Percentiles rank a stretch among this genome's conserved stretches.
Conservation (phyloP, 2,888 invertebrate genomes). For the Spodoptera exigua region DNA sequence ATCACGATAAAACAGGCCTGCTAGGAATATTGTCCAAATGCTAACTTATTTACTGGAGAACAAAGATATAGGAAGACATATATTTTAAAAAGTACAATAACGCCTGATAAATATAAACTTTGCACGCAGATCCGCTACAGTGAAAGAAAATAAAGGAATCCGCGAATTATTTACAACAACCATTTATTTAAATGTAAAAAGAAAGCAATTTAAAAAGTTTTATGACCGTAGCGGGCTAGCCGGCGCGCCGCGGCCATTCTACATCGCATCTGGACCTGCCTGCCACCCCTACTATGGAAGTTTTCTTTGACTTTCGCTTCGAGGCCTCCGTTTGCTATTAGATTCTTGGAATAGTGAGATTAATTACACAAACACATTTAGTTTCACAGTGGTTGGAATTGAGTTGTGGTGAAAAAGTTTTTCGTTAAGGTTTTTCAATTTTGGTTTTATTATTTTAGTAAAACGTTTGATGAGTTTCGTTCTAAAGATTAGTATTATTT, state of each 20-base stretch:
- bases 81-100: conserved; percentile 31
- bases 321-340: conserved; percentile 23
- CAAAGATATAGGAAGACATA: too few relatives aligned
- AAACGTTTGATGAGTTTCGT: too few relatives aligned
- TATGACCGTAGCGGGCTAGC: conserved; percentile 37
- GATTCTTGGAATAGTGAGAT: conserved; percentile 42
- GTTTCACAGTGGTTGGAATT: conserved; percentile 11
- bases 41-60: too few relatives aligned
- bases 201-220: conserved; percentile 60
- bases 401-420: conserved; percentile 6
- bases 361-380: conserved; percentile 34
- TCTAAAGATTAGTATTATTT: too few relatives aligned
- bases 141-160: conserved; percentile 44
- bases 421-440: too few relatives aligned
- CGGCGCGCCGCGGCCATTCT: conserved; percentile 15
- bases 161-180: conserved; percentile 53
- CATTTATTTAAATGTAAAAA: conserved; percentile 60
- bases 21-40: too few relatives aligned
- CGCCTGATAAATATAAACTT: conserved; percentile 34
- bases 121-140: conserved; percentile 23
- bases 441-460: too few relatives aligned
- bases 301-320: conserved; percentile 37
- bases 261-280: conserved; percentile 29
- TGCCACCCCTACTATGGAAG: conserved; percentile 27
- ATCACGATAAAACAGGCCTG: too few relatives aligned